These are phyloP conservation scores for Rotaria sp. DNA, from an alignment of 2,888 invertebrate species.

Conservation along the genomic window DNA sequence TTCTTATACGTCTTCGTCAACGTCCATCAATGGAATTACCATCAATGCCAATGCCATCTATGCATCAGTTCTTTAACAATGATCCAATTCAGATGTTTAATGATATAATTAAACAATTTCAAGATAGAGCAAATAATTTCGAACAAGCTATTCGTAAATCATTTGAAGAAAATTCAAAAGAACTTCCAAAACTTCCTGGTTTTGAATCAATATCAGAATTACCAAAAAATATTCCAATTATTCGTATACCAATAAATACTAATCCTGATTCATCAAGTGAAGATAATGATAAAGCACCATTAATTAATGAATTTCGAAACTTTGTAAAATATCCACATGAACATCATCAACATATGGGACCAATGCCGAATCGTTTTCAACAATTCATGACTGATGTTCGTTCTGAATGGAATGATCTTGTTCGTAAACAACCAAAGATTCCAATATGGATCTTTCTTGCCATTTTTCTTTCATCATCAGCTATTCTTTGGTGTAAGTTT, in stretches of 20 bases:
- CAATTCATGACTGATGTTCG: background rate
- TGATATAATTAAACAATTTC: background rate
- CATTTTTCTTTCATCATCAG: slow-evolving; percentile 19
- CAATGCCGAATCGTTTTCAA: background rate
- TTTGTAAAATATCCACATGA: background rate
- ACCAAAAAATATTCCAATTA: background rate
- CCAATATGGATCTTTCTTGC: background rate
- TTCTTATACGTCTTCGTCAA: slow-evolving; percentile 4
- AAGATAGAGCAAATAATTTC: background rate
- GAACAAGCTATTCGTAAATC: background rate
- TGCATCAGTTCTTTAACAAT: background rate
- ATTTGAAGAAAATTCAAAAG: background rate
- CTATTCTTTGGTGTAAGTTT: slow-evolving; percentile 23
- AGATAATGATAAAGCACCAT: background rate
- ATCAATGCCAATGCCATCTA: background rate
- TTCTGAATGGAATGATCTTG: slow-evolving; percentile 7
- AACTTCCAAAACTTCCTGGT: background rate
- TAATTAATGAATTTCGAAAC: background rate
- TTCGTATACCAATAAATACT: background rate
- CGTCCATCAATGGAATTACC: background rate
- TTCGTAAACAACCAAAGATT: background rate
- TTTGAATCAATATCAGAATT: background rate
- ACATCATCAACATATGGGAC: background rate
- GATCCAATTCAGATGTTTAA: slow-evolving; percentile 10
- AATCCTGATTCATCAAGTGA: background rate